Base-by-base conservation (phyloP, 2,888 invertebrate species). In the Megamerina dolium region DNA sequence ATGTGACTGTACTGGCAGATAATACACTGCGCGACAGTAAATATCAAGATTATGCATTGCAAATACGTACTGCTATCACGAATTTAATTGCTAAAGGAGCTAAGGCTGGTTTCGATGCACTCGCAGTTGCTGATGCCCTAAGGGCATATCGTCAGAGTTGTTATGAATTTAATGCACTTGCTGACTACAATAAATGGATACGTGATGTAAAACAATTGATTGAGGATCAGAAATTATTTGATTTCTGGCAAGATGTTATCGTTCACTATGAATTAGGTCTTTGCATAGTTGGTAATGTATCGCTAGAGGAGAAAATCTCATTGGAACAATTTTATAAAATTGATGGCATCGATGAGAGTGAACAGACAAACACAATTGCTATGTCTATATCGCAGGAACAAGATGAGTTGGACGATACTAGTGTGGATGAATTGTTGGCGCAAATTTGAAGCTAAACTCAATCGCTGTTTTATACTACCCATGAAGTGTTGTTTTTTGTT, bases 101-200 rank as follows among this genome's bases (percentile, higher is more conserved):
- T 8, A 23, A 23, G 6, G 10, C 10, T 23, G 10, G 6, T 6
- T 56, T 53, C 6, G 49, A 58, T 29, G 52, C 55, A 5, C 37
- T 43, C 17, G 18, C 32, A 4, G 52, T 71, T n/a, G 35, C 43
- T 2, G 54, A 61, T 12, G 54, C 66, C 2, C 46, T 72, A 2
- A 26, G 45, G 3, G 44, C 58, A 1, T 68, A 64, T 52, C 61
- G 68, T 1, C 55, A 54, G n/a, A 54, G 57, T 33, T 57, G 57
- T 27, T 30, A 59, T 3, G 60, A 60, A 3, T 66, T 63, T 13
- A 60, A 60, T 46, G 59, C 60, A 10, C 58, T 63, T 23, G 51
- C 50, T 27, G 67, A 66, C 17, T 70, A 64, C 41, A 65, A 68
- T 43, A 56, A 61, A 18, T 70, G 70, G 59, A 57, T 67, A 5